These are phyloP conservation scores for Mya arenaria DNA, from an alignment of 1,140 invertebrate genomes.

Conservation along the genomic window DNA sequence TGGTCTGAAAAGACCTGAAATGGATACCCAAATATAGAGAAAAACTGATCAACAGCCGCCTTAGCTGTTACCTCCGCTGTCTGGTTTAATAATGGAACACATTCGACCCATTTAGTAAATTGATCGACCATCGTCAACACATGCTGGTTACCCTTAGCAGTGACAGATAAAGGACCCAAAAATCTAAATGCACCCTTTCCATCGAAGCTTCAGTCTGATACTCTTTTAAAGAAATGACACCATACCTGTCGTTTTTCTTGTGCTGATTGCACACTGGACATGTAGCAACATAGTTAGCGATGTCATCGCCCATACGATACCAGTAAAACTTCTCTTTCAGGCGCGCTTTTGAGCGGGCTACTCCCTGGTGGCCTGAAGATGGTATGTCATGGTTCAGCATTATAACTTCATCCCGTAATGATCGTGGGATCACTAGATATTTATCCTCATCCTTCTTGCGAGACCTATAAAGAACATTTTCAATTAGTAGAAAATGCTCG, in stretches of 20 bases:
- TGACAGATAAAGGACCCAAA: slow-evolving; percentile 65
- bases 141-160: slow-evolving; percentile 64
- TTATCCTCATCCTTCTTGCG: too few relatives aligned
- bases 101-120: slow-evolving; percentile 72
- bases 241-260: slow-evolving; percentile 10
- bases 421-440: too few relatives aligned
- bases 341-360: too few relatives aligned
- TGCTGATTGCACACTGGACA: too few relatives aligned
- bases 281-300: too few relatives aligned
- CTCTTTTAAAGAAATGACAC: not conserved
- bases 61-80: slow-evolving; percentile 48
- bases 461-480: too few relatives aligned
- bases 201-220: slow-evolving; percentile 29
- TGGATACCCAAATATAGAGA: slow-evolving; percentile 55
- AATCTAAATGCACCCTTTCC: slow-evolving; percentile 47
- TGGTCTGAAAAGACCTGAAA: slow-evolving; percentile 48
- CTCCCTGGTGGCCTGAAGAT: too few relatives aligned
- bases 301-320: too few relatives aligned
- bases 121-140: slow-evolving; percentile 66
- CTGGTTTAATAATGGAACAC: slow-evolving; percentile 59
- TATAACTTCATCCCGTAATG: too few relatives aligned
- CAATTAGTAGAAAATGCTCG: too few relatives aligned
- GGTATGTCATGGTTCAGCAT: too few relatives aligned
- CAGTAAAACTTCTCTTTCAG: too few relatives aligned
- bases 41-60: slow-evolving; percentile 42